Evolutionary conservation across 2,888 invertebrate genomes (phyloP), one percentile per base, ranked within the genome.

Genomic region (Resseliella maxima): DNA sequence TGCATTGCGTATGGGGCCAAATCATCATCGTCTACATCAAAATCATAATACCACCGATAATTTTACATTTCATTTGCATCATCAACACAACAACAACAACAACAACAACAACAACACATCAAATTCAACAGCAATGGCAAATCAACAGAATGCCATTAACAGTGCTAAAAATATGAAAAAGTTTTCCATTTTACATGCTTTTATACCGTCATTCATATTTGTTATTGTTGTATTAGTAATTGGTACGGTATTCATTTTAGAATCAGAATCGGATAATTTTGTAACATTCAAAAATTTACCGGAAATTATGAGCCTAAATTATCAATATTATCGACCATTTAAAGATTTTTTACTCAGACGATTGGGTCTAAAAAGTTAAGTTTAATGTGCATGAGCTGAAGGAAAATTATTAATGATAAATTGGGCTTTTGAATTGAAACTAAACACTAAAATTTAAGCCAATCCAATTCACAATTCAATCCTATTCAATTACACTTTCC

Each of bases 291-390:
- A 94, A 87, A 94, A 94, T 89, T 93, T 94, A 89, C 96, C 96
- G 41, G 96, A 97, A 92, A 93, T 97, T 91, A 90, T 94, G 54
- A 93, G 95, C 85, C 92, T 97, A 87, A 93, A 94, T 87, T 94
- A 94, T 88, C 95, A 96, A 89, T 96, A 96, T 91, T 97, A 97
- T 91, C 94, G 95, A 89, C 96, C 97, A 36, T 92, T 96, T 87
- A 96, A 96, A 90, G 94, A 96, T 89, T 96, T 94, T 91, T 91
- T 96, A 27, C n/a, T 86, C 27, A 85, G 85, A 45, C 85, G 41
- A 5, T n/a, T 83, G 8, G 83, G 83, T 5, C 24, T 83, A 24
- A 83, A 83, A 18, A 83, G 41, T 83, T 83, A 24, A 83, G 41
- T 15, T 72, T 2, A n/a, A n/a, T n/a, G n/a, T n/a, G n/a, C n/a